phyloP scores from a whole-genome alignment of 1,140 invertebrate species.

The Whitmania pigra region DNA sequence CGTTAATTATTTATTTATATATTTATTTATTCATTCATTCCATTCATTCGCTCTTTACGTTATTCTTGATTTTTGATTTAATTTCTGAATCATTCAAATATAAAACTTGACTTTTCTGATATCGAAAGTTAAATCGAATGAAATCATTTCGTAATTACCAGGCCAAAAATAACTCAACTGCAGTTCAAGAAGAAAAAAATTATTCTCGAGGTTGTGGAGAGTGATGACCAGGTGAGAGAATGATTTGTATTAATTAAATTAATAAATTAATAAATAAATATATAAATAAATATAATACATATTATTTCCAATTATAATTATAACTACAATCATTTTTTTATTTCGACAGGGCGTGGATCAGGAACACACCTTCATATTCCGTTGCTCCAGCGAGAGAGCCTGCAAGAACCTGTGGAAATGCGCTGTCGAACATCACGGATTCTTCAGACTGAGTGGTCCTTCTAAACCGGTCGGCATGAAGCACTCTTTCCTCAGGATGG shows the following conservation, averaged over 20 bases:
- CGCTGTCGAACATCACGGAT: conserved; percentile 92
- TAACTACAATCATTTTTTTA: neutral
- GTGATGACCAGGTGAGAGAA: conserved; percentile 36
- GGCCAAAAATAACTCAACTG: conserved; percentile 83
- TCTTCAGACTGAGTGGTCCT: conserved; percentile 78
- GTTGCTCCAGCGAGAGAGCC: conserved; percentile 83
- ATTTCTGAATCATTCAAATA: no score
- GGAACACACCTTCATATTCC: conserved; percentile 46
- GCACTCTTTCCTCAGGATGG: conserved; percentile 93
- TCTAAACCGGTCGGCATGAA: conserved; percentile 73
- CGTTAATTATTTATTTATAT: no score
- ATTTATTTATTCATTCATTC: no score
- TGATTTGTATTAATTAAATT: neutral
- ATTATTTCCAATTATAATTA: no score
- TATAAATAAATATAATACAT: no score
- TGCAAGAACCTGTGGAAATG: conserved; percentile 97
- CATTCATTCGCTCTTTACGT: no score
- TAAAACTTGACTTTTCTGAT: no score
- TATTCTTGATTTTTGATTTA: no score
- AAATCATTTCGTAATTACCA: conserved; percentile 32
- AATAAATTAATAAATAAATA: neutral
- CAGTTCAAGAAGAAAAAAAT: conserved; percentile 75
- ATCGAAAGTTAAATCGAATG: no score
- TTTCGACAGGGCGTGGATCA: conserved; percentile 35
- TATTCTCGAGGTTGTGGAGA: conserved; percentile 39